Percentiles rank a stretch among this genome's conserved stretches.
Conservation (phyloP, 1,140 invertebrate genomes). For the Vanessa atalanta region DNA sequence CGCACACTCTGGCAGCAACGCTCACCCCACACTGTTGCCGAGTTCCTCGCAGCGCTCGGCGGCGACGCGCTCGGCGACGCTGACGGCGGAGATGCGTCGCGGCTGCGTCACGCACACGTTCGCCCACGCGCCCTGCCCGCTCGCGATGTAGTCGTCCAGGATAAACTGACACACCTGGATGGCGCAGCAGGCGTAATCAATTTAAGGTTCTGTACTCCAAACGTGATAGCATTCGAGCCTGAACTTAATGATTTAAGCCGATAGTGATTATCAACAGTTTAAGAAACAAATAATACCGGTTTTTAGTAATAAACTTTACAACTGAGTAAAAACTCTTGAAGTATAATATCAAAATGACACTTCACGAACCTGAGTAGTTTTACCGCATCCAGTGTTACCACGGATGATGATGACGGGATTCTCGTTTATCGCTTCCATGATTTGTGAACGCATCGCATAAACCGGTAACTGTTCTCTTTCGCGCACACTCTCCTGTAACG, state of each 20-base stretch:
- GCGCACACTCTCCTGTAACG: slow-evolving; percentile 84
- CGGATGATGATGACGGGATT: slow-evolving; percentile 93
- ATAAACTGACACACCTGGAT: slow-evolving; percentile 94
- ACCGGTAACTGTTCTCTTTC: slow-evolving; percentile 90
- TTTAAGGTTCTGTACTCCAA: too few relatives aligned
- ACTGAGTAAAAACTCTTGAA: too few relatives aligned
- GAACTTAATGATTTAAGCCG: too few relatives aligned
- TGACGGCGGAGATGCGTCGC: slow-evolving; percentile 94
- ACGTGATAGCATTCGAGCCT: too few relatives aligned
- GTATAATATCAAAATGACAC: too few relatives aligned
- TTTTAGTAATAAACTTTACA: too few relatives aligned
- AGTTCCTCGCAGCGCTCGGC: slow-evolving; percentile 92
- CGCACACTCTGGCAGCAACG: neutral
- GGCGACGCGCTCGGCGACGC: slow-evolving; percentile 95
- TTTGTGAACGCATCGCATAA: slow-evolving; percentile 84
- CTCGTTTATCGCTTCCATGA: slow-evolving; percentile 92
- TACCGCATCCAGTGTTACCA: slow-evolving; percentile 97
- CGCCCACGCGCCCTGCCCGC: slow-evolving; percentile 90
- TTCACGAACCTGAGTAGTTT: slow-evolving; percentile 82
- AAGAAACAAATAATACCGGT: too few relatives aligned
- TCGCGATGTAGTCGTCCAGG: slow-evolving; percentile 95
- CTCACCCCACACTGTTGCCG: slow-evolving; percentile 88
- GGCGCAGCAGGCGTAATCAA: too few relatives aligned
- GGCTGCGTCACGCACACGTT: slow-evolving; percentile 96
- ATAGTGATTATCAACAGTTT: too few relatives aligned